Evolutionary conservation across 2,113 vertebrate species (phyloP).

Genomic region (Hemiscyllium ocellatum): DNA sequence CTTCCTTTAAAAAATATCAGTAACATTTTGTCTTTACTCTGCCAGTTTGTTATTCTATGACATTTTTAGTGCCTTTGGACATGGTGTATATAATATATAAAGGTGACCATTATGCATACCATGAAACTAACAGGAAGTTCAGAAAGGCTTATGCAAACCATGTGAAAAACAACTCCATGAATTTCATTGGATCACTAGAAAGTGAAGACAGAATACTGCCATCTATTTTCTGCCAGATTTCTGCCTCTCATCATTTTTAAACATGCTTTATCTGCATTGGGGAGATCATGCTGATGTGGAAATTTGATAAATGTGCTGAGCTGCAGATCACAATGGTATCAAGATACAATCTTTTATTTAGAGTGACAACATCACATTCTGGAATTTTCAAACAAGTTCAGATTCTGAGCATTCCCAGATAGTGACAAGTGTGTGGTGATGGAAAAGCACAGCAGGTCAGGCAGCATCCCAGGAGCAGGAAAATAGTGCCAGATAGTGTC

Average conservation of each 20-base stretch:
- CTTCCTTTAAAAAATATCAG: not conserved
- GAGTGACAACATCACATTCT: not conserved
- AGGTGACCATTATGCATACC: not conserved
- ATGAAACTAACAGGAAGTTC: not conserved
- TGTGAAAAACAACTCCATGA: not conserved
- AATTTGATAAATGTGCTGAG: too few species aligned
- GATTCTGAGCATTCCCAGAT: not conserved
- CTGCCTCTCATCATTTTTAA: not conserved
- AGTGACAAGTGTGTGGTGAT: not conserved
- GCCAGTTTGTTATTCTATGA: not conserved
- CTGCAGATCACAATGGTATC: not conserved
- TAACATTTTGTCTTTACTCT: not conserved
- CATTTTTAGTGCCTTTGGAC: not conserved
- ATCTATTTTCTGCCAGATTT: not conserved
- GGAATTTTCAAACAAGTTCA: not conserved
- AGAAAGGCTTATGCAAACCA: not conserved
- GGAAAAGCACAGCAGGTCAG: too few species aligned
- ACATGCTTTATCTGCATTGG: not conserved
- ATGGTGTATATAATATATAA: not conserved
- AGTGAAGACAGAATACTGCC: not conserved
- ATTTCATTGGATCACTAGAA: not conserved
- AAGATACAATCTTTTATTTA: not conserved
- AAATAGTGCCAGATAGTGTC: not conserved
- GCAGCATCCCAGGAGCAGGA: too few species aligned
- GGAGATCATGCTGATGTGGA: too few species aligned